Evolutionary conservation across 2,797 vertebrate species (phyloP), one percentile per base, ranked within the genome.

Genomic region (Cossypha dichroa): DNA sequence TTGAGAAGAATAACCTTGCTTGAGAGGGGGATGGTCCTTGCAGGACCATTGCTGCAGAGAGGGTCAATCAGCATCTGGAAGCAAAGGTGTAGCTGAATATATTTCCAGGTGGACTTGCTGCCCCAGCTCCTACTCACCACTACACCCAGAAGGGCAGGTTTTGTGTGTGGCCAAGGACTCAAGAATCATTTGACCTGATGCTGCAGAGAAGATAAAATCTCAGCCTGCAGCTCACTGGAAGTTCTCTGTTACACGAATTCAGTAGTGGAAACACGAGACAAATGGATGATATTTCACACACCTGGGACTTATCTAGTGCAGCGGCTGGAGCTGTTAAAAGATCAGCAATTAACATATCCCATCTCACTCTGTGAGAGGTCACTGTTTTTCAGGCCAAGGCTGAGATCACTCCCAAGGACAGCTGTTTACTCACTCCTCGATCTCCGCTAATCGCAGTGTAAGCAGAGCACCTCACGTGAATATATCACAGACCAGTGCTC

Each of bases 231-330:
- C 54, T 72, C 17, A 45, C 55, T 36, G 8, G 21, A 88, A 94
- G 95, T 36, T 97, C 89, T 94, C 90, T 62, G 49, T 94, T 94
- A 96, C 94, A 83, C 0, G 0, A 91, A 80, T 83, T 88, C 81
- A 73, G 1, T 36, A 83, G 73, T 34, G 1, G 83, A 93, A 84
- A 94, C 29, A 56, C 10, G 13, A 97, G 91, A 90, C 83, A 60
- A 28, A 25, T 20, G 87, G 86, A 89, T 96, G 94, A 62, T 85
- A 91, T 96, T 96, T 92, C 90, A 89, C 58, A 60, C 66, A 91
- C 72, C 29, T 67, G 45, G 38, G 80, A 62, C 81, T 72, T 75
- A 69, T 36, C 67, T 25, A 48, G 31, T 13, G 40, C 38, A 62
- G 70, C 0, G 1, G 55, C 75, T 20, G 6, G 74, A 79, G 70